Conservation (phyloP, 2,888 invertebrate species). For the Arge pagana region DNA sequence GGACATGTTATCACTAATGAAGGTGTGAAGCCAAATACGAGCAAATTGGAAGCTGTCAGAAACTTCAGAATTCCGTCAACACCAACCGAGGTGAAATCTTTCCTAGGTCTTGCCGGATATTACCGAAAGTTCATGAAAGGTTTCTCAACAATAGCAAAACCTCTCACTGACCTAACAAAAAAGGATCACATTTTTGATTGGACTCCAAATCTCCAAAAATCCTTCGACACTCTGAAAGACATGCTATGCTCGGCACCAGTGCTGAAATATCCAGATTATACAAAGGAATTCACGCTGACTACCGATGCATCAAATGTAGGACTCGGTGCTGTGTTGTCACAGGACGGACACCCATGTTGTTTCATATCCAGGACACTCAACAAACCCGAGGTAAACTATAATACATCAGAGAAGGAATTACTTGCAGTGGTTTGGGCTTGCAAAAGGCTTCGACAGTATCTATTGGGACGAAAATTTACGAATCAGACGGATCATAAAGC, state of each 20-base stretch:
- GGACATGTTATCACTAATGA: constrained; percentile 31
- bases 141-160: constrained; percentile 29
- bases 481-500: constrained; percentile 45
- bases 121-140: constrained; percentile 33
- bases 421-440: neutral
- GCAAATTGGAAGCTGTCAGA: constrained; percentile 28
- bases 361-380: constrained; percentile 8
- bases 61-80: constrained; percentile 32
- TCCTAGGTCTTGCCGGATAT: constrained; percentile 33
- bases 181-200: constrained; percentile 20
- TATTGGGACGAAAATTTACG: constrained; percentile 37
- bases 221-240: constrained; percentile 7
- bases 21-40: constrained; percentile 32
- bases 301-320: constrained; percentile 23
- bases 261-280: constrained; percentile 22
- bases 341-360: constrained; percentile 10
- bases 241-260: constrained; percentile 15
- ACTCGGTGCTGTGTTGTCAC: constrained; percentile 10
- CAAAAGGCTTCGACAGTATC: constrained; percentile 42
- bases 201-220: constrained; percentile 7
- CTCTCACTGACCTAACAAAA: constrained; percentile 27
- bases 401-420: constrained; percentile 1
- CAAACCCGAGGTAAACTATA: neutral
- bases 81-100: constrained; percentile 31
- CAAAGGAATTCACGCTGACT: constrained; percentile 11